Percentiles rank a stretch among this genome's conserved stretches.
Evolutionary conservation across 1,140 invertebrate species (phyloP).

Genomic region (Polypedilum vanderplanki): DNA sequence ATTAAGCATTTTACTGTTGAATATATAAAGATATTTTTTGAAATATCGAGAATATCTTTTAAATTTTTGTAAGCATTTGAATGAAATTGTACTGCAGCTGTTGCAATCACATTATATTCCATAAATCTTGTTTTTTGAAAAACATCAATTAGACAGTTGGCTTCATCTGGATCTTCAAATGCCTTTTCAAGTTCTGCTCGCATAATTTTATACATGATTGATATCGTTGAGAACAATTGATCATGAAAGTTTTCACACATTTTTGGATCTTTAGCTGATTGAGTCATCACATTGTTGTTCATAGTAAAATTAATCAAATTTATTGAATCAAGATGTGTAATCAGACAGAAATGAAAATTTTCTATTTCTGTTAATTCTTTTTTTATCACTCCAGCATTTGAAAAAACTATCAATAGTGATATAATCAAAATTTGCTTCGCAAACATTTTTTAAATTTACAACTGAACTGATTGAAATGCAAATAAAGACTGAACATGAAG

Average conservation of each 20-base stretch:
- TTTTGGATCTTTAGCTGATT: background rate
- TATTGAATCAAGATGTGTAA: no score
- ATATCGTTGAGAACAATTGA: background rate
- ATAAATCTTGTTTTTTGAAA: background rate
- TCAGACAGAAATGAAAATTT: no score
- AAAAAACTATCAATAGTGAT: no score
- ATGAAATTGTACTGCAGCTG: constrained; percentile 1
- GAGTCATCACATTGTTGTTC: no score
- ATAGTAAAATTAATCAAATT: no score
- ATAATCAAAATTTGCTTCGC: no score
- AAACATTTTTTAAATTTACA: no score
- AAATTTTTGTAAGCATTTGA: background rate
- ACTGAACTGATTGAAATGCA: no score
- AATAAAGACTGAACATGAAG: no score
- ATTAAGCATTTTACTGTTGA: background rate
- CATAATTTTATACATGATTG: background rate
- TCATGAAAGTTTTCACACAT: background rate
- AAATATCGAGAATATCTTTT: background rate
- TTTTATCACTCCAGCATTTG: no score
- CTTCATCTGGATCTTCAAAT: background rate
- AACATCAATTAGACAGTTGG: background rate
- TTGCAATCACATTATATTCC: background rate
- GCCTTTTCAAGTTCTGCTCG: background rate
- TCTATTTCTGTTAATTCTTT: no score
- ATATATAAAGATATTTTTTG: background rate